Evolutionary conservation across 2,797 vertebrate species (phyloP).

Genomic region (Syncerus caffer): DNA sequence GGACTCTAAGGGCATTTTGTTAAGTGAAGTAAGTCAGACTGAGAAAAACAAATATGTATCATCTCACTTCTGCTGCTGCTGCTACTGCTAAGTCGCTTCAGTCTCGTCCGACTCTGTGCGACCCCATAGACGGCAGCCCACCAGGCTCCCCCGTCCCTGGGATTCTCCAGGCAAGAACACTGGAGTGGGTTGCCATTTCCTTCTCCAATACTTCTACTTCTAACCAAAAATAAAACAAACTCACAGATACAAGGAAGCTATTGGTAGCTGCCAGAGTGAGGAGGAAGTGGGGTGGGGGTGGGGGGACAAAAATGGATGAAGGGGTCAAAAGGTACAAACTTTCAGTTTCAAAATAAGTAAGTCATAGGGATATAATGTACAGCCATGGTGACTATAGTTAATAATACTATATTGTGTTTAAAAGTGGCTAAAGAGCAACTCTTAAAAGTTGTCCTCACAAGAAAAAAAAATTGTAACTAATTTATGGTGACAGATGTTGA

Average conservation of each 20-base stretch:
- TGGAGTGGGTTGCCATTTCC: too few species aligned
- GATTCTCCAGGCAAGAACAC: too few species aligned
- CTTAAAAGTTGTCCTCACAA: not conserved
- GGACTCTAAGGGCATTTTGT: not conserved
- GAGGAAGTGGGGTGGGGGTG: not conserved
- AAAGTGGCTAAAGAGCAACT: not conserved
- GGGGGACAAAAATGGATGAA: not conserved
- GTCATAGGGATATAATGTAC: not conserved
- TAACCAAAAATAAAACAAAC: not conserved
- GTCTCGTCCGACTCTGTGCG: too few species aligned
- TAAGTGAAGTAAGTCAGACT: not conserved
- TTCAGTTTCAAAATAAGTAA: not conserved
- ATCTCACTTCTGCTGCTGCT: not conserved
- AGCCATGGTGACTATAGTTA: not conserved
- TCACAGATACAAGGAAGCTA: not conserved
- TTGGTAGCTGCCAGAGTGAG: not conserved
- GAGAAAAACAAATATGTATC: not conserved
- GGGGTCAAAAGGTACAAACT: not conserved
- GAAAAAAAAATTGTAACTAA: not conserved
- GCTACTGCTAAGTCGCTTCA: too few species aligned
- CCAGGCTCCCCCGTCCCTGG: too few species aligned
- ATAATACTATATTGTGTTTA: not conserved
- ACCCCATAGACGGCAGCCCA: too few species aligned
- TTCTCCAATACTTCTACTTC: not conserved
- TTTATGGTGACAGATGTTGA: not conserved